Percentiles rank a stretch among this genome's conserved stretches.
Conservation (phyloP, 2,888 invertebrate species). For the Artemia sinica region DNA sequence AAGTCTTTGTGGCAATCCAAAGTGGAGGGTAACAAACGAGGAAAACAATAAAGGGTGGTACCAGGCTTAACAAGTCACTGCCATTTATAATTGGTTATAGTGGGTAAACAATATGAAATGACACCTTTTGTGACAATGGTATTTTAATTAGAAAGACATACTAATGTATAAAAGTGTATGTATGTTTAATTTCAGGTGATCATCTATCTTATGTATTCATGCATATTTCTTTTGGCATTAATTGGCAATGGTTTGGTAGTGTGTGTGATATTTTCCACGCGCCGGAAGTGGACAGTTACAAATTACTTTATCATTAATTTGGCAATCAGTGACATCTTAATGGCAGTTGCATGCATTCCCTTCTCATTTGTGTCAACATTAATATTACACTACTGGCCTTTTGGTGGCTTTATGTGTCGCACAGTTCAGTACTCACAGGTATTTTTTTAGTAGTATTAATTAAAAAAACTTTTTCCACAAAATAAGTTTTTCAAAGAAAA, state of each 20-base stretch:
- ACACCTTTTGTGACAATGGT: too few relatives aligned
- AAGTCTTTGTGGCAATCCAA: too few relatives aligned
- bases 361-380: slow-evolving; percentile 52
- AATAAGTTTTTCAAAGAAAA: too few relatives aligned
- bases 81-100: too few relatives aligned
- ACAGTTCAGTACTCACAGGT: slow-evolving; percentile 60
- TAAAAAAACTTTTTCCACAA: too few relatives aligned
- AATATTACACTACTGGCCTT: slow-evolving; percentile 70
- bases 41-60: too few relatives aligned
- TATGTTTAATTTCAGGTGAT: slow-evolving; percentile 28
- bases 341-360: slow-evolving; percentile 39
- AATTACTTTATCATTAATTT: slow-evolving; percentile 48
- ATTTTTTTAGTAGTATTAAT: slow-evolving; percentile 8
- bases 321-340: slow-evolving; percentile 37
- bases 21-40: too few relatives aligned
- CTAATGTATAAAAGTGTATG: too few relatives aligned
- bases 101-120: too few relatives aligned
- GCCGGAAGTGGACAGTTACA: slow-evolving; percentile 76
- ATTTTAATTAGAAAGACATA: too few relatives aligned
- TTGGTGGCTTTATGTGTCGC: slow-evolving; percentile 61
- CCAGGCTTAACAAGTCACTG: too few relatives aligned
- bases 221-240: slow-evolving; percentile 33
- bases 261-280: slow-evolving; percentile 63
- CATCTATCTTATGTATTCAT: slow-evolving; percentile 33
- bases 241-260: slow-evolving; percentile 46